Base-by-base conservation (phyloP, 2,888 invertebrate species). In the Idaea straminata region DNA sequence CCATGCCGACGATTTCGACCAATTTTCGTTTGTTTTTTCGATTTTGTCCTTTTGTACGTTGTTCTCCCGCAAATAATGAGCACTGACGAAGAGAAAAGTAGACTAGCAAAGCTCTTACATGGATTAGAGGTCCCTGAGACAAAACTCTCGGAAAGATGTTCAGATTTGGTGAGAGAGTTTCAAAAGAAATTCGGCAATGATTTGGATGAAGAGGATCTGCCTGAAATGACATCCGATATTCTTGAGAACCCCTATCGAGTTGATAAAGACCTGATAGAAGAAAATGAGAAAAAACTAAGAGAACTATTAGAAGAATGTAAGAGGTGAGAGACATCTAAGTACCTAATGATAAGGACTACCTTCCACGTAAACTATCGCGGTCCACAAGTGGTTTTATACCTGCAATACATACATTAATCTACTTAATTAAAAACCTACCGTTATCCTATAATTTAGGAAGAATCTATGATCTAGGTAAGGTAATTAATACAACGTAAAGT, bases 81-180 rank as follows among this genome's bases (percentile, higher is more conserved):
- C 57, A 91, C 92, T 5, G 91, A 91, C 64, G 91, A 91, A 73
- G 90, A 92, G 10, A 92, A 92, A 77, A 68, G 76, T 7, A 87
- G 89, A 75, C 69, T 91, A 61, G 72, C 79, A 13, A 91, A 91
- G 76, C 81, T 92, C 59, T 76, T 92, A n/a, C 81, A 87, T 70
- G 84, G 80, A 36, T 69, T 92, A 15, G 89, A 90, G 66, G 83
- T 89, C 2, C 85, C 86, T 0, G 92, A 92, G 65, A 73, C 84
- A 2, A 89, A 86, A 69, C 72, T 91, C 59, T 72, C 90, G 0
- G 89, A 91, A 68, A 77, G 86, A 57, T 88, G 91, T 69, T 80
- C 78, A 3, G 83, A 77, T 10, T 65, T 92, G 6, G 74, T 91
- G 3, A 87, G 83, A 68, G 80, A 81, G n/a, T 84, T 92, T 65